Percentiles rank a stretch among this genome's conserved stretches.
phyloP scores from a whole-genome alignment of 2,113 vertebrate genomes.

The Australoheros scitulus region DNA sequence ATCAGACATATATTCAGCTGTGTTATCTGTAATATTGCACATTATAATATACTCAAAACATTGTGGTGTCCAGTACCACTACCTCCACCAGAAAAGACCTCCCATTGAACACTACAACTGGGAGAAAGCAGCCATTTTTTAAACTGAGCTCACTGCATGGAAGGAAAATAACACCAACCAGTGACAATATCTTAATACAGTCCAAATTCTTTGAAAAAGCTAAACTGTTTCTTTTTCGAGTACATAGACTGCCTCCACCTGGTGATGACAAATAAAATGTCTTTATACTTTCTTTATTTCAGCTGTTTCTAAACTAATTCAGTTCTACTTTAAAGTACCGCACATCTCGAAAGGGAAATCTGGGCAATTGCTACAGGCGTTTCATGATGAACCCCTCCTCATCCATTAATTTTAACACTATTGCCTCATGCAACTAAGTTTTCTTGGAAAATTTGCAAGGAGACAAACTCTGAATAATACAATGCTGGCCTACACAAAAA shows the following conservation, averaged over 20 bases:
- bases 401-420: not conserved
- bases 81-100: conserved; percentile 48
- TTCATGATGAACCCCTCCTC: not conserved
- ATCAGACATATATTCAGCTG: conserved; percentile 27
- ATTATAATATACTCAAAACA: conserved; percentile 44
- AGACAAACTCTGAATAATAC: not conserved
- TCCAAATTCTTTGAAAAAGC: conserved; percentile 32
- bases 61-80: conserved; percentile 29
- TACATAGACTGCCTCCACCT: conserved; percentile 2
- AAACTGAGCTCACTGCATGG: not conserved
- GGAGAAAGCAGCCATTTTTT: conserved; percentile 14
- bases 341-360: conserved; percentile 13
- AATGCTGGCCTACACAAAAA: not conserved
- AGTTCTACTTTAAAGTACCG: conserved; percentile 30
- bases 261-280: not conserved
- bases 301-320: conserved; percentile 27
- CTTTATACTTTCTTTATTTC: conserved; percentile 45
- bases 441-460: not conserved
- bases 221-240: conserved; percentile 7
- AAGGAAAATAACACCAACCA: conserved; percentile 19
- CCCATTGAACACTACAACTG: conserved; percentile 28
- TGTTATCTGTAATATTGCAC: conserved; percentile 75
- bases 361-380: conserved; percentile 9
- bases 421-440: conserved; percentile 7
- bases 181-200: conserved; percentile 7